phyloP scores from a whole-genome alignment of 2,113 vertebrate species.

The Myrmecobius fasciatus region DNA sequence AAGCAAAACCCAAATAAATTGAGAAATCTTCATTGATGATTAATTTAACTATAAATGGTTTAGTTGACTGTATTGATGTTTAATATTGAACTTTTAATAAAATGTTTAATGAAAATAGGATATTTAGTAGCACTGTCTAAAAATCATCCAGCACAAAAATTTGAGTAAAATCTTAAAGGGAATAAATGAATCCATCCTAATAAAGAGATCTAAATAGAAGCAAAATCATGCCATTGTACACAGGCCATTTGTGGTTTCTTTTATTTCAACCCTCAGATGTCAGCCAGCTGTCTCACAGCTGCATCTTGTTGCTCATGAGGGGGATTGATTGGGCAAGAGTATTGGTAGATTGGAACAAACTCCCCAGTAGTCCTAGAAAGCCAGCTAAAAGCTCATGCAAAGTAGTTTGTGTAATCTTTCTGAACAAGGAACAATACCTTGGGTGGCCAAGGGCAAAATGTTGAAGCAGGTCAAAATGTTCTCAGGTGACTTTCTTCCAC shows the following conservation, averaged over 20 bases:
- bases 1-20: not conserved
- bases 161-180: not conserved
- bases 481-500: not conserved
- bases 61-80: not conserved
- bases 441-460: not conserved
- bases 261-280: not conserved
- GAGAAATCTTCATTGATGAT: not conserved
- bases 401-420: not conserved
- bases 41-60: not conserved
- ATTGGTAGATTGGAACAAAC: not conserved
- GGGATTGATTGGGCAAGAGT: not conserved
- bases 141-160: not conserved
- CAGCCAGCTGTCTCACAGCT: not conserved
- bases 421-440: not conserved
- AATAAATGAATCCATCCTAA: not conserved
- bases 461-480: not conserved
- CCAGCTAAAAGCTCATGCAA: not conserved
- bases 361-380: not conserved
- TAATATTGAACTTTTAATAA: not conserved
- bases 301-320: not conserved
- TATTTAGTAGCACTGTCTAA: not conserved
- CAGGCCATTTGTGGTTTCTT: not conserved
- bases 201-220: not conserved
- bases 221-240: not conserved
- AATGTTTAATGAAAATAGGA: not conserved